A percentile compares a stretch with the other conserved stretches of the same genome.
These are phyloP conservation scores for Oriolus oriolus DNA, from an alignment of 2,113 vertebrate species.

Conservation along the genomic window DNA sequence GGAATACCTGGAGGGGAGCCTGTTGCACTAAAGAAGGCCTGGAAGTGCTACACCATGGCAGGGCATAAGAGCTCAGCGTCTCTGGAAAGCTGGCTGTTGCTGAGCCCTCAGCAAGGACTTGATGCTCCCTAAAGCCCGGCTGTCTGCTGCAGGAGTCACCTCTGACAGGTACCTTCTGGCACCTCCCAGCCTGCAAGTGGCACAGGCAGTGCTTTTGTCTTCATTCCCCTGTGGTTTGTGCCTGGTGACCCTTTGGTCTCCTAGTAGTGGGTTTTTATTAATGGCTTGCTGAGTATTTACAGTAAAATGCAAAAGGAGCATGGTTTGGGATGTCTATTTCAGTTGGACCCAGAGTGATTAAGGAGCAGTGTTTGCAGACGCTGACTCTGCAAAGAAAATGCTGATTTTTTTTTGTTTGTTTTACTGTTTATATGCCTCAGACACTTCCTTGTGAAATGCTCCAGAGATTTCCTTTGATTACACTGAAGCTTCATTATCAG, in stretches of 20 bases:
- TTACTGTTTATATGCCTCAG: slow-evolving; percentile 6
- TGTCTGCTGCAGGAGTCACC: not conserved
- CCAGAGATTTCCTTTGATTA: slow-evolving; percentile 46
- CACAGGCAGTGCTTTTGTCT: accelerated
- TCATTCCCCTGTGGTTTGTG: not conserved
- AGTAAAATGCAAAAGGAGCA: not conserved
- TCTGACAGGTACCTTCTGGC: not conserved
- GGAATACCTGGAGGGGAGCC: not conserved
- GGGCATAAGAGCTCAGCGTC: not conserved
- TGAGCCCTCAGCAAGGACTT: not conserved
- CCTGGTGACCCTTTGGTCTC: not conserved
- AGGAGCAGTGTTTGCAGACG: not conserved
- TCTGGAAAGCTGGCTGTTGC: not conserved
- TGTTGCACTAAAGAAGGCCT: not conserved
- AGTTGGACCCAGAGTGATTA: not conserved
- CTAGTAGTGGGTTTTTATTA: not conserved
- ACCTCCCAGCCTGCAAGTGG: not conserved
- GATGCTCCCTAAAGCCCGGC: not conserved
- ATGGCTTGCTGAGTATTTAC: not conserved
- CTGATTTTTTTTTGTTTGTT: not conserved
- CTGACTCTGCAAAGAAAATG: slow-evolving; percentile 1
- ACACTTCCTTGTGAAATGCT: slow-evolving; percentile 30
- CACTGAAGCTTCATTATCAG: slow-evolving; percentile 53
- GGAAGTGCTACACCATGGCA: not conserved
- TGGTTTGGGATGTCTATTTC: not conserved